These are phyloP conservation scores for Alloscopus bannaensis DNA, from an alignment of 2,888 invertebrate species.

Conservation along the genomic window DNA sequence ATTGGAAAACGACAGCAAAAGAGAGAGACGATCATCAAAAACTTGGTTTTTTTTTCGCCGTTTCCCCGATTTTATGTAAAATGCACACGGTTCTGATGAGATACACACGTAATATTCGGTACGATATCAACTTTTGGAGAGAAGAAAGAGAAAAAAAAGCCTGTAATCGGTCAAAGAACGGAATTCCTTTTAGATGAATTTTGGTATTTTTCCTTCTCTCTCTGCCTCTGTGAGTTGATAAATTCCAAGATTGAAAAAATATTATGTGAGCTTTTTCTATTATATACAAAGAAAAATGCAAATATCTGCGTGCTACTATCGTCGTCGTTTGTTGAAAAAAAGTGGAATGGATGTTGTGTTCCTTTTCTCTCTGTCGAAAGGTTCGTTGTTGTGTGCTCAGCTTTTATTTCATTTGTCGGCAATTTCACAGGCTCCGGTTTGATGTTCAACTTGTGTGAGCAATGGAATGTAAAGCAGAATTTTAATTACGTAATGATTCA, in stretches of 20 bases:
- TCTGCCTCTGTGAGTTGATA: slow-evolving; percentile 49
- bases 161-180: slow-evolving; percentile 37
- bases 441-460: slow-evolving; percentile 12
- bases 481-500: slow-evolving; percentile 62
- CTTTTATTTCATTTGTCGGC: slow-evolving; percentile 50
- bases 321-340: neutral
- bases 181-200: slow-evolving; percentile 58
- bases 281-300: neutral
- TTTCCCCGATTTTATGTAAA: slow-evolving; percentile 29
- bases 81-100: slow-evolving; percentile 23
- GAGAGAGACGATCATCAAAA: slow-evolving; percentile 47
- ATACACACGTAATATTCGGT: neutral
- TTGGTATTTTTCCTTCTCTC: slow-evolving; percentile 24
- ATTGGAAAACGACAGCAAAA: too few relatives aligned
- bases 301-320: neutral
- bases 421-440: slow-evolving; percentile 34
- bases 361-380: slow-evolving; percentile 3
- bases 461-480: slow-evolving; percentile 48
- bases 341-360: slow-evolving; percentile 9
- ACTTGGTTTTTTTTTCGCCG: neutral
- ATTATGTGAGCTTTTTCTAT: slow-evolving; percentile 3
- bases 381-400: neutral
- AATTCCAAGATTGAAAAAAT: slow-evolving; percentile 59
- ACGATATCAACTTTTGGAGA: neutral
- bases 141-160: too few relatives aligned